Evolutionary conservation across 2,888 invertebrate genomes (phyloP).

Genomic region (Drosophila emarginata): DNA sequence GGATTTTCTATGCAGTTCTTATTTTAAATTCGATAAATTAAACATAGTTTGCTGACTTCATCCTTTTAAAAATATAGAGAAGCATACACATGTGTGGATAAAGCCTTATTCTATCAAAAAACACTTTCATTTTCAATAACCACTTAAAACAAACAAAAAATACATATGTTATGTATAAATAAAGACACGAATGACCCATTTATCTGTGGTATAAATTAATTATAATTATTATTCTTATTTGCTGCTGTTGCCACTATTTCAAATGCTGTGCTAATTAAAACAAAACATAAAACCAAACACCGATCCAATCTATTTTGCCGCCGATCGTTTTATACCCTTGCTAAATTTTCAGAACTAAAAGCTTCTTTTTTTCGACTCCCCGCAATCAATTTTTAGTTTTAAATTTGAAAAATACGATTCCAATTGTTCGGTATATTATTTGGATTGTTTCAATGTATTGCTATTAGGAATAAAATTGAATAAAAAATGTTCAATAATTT

Average conservation of each 20-base stretch:
- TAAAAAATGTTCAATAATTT: no score
- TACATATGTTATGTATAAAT: slow-evolving; percentile 27
- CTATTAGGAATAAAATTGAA: no score
- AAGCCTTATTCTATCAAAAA: slow-evolving; percentile 4
- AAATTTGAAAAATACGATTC: neutral
- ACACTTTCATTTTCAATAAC: slow-evolving; percentile 60
- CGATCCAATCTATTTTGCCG: neutral
- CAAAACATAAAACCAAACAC: slow-evolving; percentile 3
- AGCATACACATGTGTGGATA: neutral
- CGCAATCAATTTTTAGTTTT: neutral
- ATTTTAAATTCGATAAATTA: no score
- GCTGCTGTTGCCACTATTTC: slow-evolving; percentile 8
- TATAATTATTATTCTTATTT: slow-evolving; percentile 8
- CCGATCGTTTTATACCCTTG: neutral
- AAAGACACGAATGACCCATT: slow-evolving; percentile 44
- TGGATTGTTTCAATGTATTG: neutral
- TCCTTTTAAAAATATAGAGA: neutral
- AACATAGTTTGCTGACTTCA: neutral
- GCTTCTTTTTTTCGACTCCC: neutral
- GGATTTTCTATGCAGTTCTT: no score
- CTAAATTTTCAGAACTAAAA: neutral
- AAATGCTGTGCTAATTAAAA: slow-evolving; percentile 9
- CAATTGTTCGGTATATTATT: neutral
- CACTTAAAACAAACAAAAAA: slow-evolving; percentile 23
- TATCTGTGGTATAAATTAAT: slow-evolving; percentile 56